Evolutionary conservation across 2,113 vertebrate genomes (phyloP), one percentile per base, ranked within the genome.

Genomic region (Chloropsis hardwickii): DNA sequence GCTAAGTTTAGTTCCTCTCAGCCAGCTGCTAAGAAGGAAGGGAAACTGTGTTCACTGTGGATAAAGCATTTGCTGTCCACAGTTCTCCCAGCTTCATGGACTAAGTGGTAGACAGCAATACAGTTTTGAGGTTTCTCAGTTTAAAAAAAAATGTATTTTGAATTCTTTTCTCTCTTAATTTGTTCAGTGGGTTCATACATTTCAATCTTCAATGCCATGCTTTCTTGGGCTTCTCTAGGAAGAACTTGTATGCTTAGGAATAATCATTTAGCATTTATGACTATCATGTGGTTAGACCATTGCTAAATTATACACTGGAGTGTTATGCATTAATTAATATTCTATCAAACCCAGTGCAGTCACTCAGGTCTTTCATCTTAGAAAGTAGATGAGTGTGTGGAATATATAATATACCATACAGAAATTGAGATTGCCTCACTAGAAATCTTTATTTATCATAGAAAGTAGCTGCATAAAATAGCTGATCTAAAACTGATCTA

Each of bases 1-100:
- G 83, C 98, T 98, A 98, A 98, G 98, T 98, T 98, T 98, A 98
- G 98, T 97, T 96, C 91, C 95, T 95, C 92, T 23, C 79, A 96
- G 93, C 97, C 98, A 98, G 97, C 98, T 98, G 98, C 95, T 96
- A 83, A 97, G 97, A 85, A 96, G 96, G 97, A 95, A 96, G 96
- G 96, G 96, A 89, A 95, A 87, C 80, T 33, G 6, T 81, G 79
- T 81, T 95, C 21, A 3, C 44, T 33, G 10, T 35, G 96, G 97
- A 97, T 93, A 95, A 95, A 81, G 42, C 58, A 29, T 58, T 71
- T 10, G 1, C 88, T 91, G 66, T 51, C 82, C 15, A 1, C 50
- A 48, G 56, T 56, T 91, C 78, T 81, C 25, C 23, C 73, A 40
- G 48, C 12, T 17, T 71, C 29, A 64, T 27, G 11, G 20, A 15